phyloP scores from a whole-genome alignment of 1,140 invertebrate species.

The Philotrypesis tridentata region DNA sequence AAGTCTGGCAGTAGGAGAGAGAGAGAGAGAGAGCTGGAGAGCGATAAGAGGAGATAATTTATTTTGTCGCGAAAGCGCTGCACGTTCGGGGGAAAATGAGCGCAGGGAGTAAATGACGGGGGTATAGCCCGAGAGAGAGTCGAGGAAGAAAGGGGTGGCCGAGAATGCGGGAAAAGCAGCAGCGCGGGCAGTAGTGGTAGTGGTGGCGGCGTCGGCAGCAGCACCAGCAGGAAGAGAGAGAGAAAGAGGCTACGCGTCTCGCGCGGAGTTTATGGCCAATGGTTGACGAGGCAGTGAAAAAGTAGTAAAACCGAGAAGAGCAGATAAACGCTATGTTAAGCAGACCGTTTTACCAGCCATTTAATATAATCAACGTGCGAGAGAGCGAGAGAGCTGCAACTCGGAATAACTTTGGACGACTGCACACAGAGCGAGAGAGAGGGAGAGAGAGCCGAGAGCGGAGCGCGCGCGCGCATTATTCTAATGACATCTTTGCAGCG shows the following conservation, averaged over 20 bases:
- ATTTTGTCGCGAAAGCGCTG: constrained; percentile 28
- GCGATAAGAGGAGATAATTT: constrained; percentile 23
- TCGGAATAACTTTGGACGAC: constrained; percentile 62
- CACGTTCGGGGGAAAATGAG: constrained; percentile 50
- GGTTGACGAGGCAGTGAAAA: constrained; percentile 74
- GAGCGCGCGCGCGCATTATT: not conserved
- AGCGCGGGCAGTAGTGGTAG: too few relatives aligned
- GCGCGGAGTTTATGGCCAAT: constrained; percentile 71
- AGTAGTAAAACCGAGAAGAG: constrained; percentile 73
- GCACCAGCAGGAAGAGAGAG: constrained; percentile 37
- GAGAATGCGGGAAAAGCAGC: constrained; percentile 36
- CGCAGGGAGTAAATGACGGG: constrained; percentile 34
- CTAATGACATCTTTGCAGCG: not conserved
- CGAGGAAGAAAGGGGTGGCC: constrained; percentile 40
- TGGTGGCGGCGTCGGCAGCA: constrained; percentile 3
- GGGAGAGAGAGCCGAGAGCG: constrained; percentile 11
- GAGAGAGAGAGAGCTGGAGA: too few relatives aligned
- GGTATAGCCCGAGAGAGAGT: constrained; percentile 7
- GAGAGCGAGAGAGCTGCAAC: not conserved
- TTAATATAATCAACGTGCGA: constrained; percentile 72
- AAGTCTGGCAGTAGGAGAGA: not conserved
- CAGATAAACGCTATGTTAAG: constrained; percentile 74
- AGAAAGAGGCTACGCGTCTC: constrained; percentile 46
- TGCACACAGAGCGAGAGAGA: not conserved
- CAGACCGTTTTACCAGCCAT: constrained; percentile 72